These are phyloP conservation scores for Charanyca ferruginea DNA, from an alignment of 2,888 invertebrate species.

Conservation along the genomic window DNA sequence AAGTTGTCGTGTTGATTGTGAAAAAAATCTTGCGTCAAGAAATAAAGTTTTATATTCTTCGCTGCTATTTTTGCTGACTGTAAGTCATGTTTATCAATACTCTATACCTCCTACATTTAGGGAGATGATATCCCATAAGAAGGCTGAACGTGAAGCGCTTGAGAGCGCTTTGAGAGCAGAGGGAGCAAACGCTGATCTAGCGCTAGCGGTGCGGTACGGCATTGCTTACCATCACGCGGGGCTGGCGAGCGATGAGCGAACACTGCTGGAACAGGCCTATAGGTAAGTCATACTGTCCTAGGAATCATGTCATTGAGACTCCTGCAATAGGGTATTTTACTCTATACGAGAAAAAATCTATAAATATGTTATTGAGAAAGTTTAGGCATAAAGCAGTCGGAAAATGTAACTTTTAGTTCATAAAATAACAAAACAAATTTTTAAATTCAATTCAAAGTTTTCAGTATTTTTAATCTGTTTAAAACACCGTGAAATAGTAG, in stretches of 20 bases:
- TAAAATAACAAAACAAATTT: too few species aligned
- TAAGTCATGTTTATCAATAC: not conserved
- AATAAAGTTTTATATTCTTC: not conserved
- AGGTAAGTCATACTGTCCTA: slow-evolving; percentile 68
- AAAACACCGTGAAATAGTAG: too few species aligned
- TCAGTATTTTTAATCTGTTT: too few species aligned
- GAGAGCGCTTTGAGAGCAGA: slow-evolving; percentile 92
- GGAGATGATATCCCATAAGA: slow-evolving; percentile 75
- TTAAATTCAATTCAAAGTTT: too few species aligned
- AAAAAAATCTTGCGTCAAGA: not conserved
- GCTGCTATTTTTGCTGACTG: not conserved
- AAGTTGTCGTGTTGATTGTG: too few species aligned
- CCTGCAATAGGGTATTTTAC: too few species aligned
- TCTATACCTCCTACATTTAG: slow-evolving; percentile 68
- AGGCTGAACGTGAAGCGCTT: slow-evolving; percentile 72
- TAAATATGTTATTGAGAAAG: too few species aligned
- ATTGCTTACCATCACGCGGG: slow-evolving; percentile 98
- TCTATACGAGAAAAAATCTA: too few species aligned
- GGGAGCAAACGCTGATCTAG: slow-evolving; percentile 92
- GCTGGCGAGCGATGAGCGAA: slow-evolving; percentile 96
- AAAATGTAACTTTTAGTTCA: too few species aligned
- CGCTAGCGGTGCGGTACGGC: slow-evolving; percentile 94
- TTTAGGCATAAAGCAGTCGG: too few species aligned
- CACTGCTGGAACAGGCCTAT: slow-evolving; percentile 96
- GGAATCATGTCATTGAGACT: too few species aligned